Evolutionary conservation across 1,140 invertebrate genomes (phyloP), one percentile per base, ranked within the genome.

Genomic region (Drosophila mauritiana): DNA sequence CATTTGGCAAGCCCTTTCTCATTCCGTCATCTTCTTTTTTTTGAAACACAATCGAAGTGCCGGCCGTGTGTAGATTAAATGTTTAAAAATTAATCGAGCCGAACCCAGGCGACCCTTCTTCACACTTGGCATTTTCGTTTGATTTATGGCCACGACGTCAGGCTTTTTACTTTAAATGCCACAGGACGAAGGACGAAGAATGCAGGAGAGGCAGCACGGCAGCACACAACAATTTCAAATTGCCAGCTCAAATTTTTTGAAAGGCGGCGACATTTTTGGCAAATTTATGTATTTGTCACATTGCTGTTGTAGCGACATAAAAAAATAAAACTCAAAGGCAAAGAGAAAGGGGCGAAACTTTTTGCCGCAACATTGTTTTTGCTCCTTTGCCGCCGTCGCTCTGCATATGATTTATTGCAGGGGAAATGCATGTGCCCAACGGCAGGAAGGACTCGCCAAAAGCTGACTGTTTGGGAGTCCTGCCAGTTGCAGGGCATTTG

Each of bases 201-300:
- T n/a, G 1, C 39, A 20, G 46, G 49, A 56, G 37, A 13, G 37
- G 37, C 36, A 37, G 10, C 4, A 11, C 45, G n/a, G 25, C n/a
- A 51, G 40, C 37, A n/a, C 62, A 63, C 61, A 83, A 65, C 68
- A 82, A 74, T 84, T 90, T 89, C 85, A 88, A 89, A 89, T 89
- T 89, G 84, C 80, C 80, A 78, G 84, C 77, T 90, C 73, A 78
- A 80, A 90, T 89, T 85, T 90, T 85, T 78, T 90, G 81, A 90
- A 90, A 90, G 86, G 86, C 86, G 85, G 81, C 85, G 85, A 90
- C 85, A 86, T 90, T 90, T 90, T 90, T 90, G 85, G 81, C 85
- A 90, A 90, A 90, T 90, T 90, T 90, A 90, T 90, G 85, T 90
- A 90, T 90, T 90, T 90, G 85, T 90, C 85, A 90, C 80, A 81